phyloP scores from a whole-genome alignment of 1,140 invertebrate genomes.

The Coelopa frigida region DNA sequence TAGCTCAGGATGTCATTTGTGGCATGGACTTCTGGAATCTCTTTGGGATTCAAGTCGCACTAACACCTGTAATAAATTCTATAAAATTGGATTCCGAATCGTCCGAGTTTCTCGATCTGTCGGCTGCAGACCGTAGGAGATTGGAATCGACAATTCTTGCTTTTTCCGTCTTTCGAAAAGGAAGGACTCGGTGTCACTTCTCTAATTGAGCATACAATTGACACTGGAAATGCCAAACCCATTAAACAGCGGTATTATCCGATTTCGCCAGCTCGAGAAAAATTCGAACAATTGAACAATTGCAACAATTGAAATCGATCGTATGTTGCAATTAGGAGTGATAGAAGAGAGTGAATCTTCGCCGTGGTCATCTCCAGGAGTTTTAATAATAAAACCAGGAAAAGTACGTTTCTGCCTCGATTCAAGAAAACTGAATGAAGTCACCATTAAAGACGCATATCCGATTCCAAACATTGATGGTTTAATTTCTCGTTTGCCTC shows the following conservation, averaged over 20 bases:
- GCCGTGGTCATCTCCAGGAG: conserved; percentile 9
- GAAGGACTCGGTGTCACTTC: conserved; percentile 26
- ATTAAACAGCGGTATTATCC: conserved; percentile 25
- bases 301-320: conserved; percentile 20
- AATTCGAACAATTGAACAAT: conserved; percentile 10
- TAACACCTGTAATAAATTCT: background rate
- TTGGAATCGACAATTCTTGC: conserved; percentile 16
- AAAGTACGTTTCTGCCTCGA: conserved; percentile 37
- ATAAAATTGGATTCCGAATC: background rate
- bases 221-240: conserved; percentile 19
- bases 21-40: conserved; percentile 10
- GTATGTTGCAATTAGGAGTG: conserved; percentile 22
- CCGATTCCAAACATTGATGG: conserved; percentile 25
- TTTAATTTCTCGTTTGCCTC: conserved; percentile 30
- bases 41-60: conserved; percentile 17
- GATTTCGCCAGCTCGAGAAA: conserved; percentile 19
- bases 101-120: background rate
- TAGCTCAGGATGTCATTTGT: conserved; percentile 3
- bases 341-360: conserved; percentile 20
- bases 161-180: conserved; percentile 7
- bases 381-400: conserved; percentile 12
- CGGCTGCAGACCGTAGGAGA: background rate
- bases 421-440: conserved; percentile 34
- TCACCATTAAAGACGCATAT: conserved; percentile 35
- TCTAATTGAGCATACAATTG: conserved; percentile 24